Percentiles rank a stretch among this genome's conserved stretches.
Evolutionary conservation across 2,888 invertebrate species (phyloP).

Genomic region (Petrophora chlorosata): DNA sequence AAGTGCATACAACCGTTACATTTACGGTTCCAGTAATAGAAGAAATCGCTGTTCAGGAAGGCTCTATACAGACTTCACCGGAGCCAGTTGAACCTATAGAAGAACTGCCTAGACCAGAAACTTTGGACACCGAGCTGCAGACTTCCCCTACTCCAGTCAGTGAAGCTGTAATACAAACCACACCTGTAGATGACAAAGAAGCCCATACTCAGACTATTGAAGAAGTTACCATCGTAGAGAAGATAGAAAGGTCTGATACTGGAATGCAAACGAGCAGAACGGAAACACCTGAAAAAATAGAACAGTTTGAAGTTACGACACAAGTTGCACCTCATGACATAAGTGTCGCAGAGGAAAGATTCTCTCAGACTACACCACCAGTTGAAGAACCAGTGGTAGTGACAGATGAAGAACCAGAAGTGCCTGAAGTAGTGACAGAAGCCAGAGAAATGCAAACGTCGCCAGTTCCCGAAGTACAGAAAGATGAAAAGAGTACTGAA

Average conservation of each 20-base stretch:
- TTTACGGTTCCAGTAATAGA: constrained; percentile 85
- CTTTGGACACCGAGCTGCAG: constrained; percentile 73
- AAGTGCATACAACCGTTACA: constrained; percentile 81
- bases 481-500: constrained; percentile 71
- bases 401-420: constrained; percentile 46
- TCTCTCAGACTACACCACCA: constrained; percentile 76
- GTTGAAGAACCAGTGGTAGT: constrained; percentile 46
- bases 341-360: constrained; percentile 68
- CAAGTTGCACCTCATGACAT: constrained; percentile 79
- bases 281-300: constrained; percentile 61
- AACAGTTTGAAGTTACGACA: constrained; percentile 79
- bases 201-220: constrained; percentile 70
- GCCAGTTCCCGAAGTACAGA: constrained; percentile 61
- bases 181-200: constrained; percentile 74
- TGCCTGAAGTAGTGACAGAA: constrained; percentile 71
- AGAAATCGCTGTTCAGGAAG: constrained; percentile 83
- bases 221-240: constrained; percentile 63
- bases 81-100: constrained; percentile 70
- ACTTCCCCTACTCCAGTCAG: constrained; percentile 78
- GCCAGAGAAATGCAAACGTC: constrained; percentile 82
- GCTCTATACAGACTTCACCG: constrained; percentile 84
- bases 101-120: constrained; percentile 55
- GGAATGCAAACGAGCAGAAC: constrained; percentile 73
- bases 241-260: constrained; percentile 63
- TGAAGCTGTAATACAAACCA: constrained; percentile 85